Percentiles rank a stretch among this genome's conserved stretches.
phyloP scores from a whole-genome alignment of 2,113 vertebrate genomes.

The Colius striatus region DNA sequence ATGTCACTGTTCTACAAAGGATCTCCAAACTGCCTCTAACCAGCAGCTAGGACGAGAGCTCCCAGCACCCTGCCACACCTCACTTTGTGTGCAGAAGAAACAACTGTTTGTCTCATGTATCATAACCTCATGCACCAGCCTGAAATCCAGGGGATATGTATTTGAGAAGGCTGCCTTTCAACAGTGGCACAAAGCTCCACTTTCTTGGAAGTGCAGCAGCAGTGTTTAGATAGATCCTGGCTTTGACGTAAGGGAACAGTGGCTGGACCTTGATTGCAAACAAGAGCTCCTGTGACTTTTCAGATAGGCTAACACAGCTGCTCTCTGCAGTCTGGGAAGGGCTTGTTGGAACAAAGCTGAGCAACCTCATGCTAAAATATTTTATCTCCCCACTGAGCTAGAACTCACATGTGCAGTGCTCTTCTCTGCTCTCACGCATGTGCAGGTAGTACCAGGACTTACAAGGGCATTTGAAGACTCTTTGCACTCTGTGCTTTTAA shows the following conservation, averaged over 20 bases:
- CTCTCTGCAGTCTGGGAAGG: neutral
- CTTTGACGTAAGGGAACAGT: neutral
- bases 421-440: neutral
- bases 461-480: neutral
- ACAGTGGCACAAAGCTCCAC: neutral
- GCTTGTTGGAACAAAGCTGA: neutral
- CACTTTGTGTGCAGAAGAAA: neutral
- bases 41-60: neutral
- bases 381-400: neutral
- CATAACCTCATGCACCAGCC: rapidly evolving
- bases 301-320: neutral
- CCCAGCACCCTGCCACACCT: neutral
- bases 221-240: neutral
- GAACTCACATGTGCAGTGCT: neutral
- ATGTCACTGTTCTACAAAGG: neutral
- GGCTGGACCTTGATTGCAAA: constrained; percentile 37
- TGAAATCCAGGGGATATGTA: neutral
- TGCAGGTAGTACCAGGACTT: neutral
- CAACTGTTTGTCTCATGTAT: rapidly evolving
- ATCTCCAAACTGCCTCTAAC: neutral
- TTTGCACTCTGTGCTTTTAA: neutral
- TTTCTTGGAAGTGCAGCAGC: neutral
- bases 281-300: neutral
- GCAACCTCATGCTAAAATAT: neutral
- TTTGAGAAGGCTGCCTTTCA: neutral